Conservation (phyloP, 2,797 vertebrate species). For the Moxostoma hubbsi region DNA sequence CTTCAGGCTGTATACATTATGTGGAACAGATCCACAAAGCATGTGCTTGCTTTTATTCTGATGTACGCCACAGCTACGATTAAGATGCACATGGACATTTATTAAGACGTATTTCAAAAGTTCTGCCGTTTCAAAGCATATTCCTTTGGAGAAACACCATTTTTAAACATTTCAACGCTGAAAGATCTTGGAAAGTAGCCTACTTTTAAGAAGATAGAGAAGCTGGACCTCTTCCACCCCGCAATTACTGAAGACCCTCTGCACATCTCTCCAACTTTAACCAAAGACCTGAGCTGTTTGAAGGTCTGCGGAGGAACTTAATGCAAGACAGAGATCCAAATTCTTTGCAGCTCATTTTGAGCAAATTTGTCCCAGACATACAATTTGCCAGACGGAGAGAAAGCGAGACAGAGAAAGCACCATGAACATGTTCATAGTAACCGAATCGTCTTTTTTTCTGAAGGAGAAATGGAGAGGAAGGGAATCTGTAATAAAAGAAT, state of each 20-base stretch:
- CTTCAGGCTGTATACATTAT: not conserved
- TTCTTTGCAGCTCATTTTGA: conserved; percentile 51
- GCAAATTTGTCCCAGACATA: conserved; percentile 61
- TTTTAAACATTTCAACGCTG: conserved; percentile 40
- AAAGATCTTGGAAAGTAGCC: conserved; percentile 56
- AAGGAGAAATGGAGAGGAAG: not conserved
- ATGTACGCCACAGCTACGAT: not conserved
- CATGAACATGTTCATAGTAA: conserved; percentile 12
- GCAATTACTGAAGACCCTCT: conserved; percentile 70
- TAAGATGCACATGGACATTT: conserved; percentile 25
- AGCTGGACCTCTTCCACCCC: conserved; percentile 67
- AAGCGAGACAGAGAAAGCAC: not conserved
- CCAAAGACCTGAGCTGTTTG: conserved; percentile 64
- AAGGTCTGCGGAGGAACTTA: conserved; percentile 73
- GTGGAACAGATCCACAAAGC: conserved; percentile 1
- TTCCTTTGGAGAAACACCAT: conserved; percentile 36
- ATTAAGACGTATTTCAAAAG: conserved; percentile 39
- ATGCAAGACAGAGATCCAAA: conserved; percentile 68
- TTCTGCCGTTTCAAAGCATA: conserved; percentile 25
- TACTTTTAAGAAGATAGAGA: conserved; percentile 41
- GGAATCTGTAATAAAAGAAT: conserved; percentile 8
- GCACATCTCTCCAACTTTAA: conserved; percentile 64
- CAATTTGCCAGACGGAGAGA: conserved; percentile 31
- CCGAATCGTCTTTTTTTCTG: conserved; percentile 10
- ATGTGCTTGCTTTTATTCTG: conserved; percentile 17